Conservation (phyloP, 2,113 vertebrate species). For the Platysteira castanea region DNA sequence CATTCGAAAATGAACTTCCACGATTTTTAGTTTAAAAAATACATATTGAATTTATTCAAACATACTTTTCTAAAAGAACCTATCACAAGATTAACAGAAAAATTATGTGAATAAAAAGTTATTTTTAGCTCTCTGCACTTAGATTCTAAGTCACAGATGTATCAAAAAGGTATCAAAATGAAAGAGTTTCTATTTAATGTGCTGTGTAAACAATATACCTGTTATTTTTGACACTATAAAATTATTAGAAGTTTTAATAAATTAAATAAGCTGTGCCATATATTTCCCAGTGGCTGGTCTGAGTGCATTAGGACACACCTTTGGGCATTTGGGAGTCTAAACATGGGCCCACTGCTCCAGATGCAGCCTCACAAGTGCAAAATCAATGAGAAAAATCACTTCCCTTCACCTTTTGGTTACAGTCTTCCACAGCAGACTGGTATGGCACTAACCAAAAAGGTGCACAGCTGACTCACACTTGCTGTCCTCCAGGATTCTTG, state of each 20-base stretch:
- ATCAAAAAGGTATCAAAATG: neutral
- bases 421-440: neutral
- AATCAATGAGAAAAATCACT: neutral
- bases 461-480: neutral
- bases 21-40: neutral
- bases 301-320: neutral
- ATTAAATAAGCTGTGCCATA: neutral
- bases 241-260: neutral
- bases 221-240: neutral
- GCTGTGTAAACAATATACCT: neutral
- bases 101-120: neutral
- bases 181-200: neutral
- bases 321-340: neutral
- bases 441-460: neutral
- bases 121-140: neutral
- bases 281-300: neutral
- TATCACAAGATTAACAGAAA: neutral
- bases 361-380: neutral
- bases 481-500: neutral
- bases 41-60: neutral
- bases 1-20: neutral
- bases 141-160: neutral
- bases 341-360: neutral
- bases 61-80: neutral
- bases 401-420: neutral